Base-by-base conservation (phyloP, 2,888 invertebrate genomes). In the Ceraclea dissimilis region DNA sequence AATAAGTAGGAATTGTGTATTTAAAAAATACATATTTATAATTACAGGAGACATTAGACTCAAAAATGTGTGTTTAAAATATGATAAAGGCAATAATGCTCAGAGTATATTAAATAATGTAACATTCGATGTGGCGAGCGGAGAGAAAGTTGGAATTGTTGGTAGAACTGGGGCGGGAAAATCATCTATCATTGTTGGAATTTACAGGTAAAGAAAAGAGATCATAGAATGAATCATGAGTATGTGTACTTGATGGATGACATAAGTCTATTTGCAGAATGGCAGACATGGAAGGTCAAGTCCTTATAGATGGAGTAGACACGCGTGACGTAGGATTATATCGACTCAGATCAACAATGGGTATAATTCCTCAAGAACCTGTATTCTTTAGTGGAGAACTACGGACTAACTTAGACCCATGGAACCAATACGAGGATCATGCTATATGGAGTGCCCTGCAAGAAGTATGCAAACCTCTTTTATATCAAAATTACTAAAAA, bases 121-220 rank as follows among this genome's bases (percentile, higher is more conserved):
- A 2, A 82, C 71, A 64, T 83, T 88, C 63, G 65, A 65, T 1
- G 75, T 84, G 26, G 62, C 68, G 0, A 69, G 80, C 0, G 73
- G 73, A n/a, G 82, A 84, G 69, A 84, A 84, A 66, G 78, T 89
- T 2, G 90, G 89, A 0, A 85, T 90, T 18, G 87, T 90, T 5
- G 91, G 92, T 0, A 70, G 91, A 51, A 92, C 92, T 0, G 92
- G 92, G 0, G 91, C 91, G 0, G 92, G 91, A 33, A 90, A 90
- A 71, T 86, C 86, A 1, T 88, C 88, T 0, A 73, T 88, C 2
- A 82, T 90, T 51, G 80, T 86, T 0, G 87, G 88, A 0, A 68
- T 94, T 33, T 93, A 93, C 67, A 78, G 86, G 67, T 76, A 21
- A 61, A 65, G n/a, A n/a, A n/a, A n/a, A n/a, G n/a, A n/a, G n/a